Evolutionary conservation across 2,797 vertebrate genomes (phyloP).

Genomic region (Enteromius unitaeniatus): DNA sequence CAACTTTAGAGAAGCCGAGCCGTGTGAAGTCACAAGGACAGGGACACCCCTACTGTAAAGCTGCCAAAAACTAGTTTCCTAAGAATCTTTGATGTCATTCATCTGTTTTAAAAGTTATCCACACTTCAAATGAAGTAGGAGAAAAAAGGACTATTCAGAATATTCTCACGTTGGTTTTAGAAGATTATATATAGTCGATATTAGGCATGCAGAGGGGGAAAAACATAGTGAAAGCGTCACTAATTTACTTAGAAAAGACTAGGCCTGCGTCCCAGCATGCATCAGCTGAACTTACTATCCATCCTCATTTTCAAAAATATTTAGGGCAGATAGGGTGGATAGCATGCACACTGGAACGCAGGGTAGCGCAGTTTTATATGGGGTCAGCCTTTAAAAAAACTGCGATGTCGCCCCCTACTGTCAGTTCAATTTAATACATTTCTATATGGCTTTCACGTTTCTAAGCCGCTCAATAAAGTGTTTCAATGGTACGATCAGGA

Average conservation of each 20-base stretch:
- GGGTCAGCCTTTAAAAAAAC: not conserved
- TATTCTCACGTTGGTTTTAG: not conserved
- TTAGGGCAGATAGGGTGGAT: no score
- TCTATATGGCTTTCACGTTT: not conserved
- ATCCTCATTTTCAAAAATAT: no score
- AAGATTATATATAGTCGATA: no score
- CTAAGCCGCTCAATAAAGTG: not conserved
- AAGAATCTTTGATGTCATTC: not conserved
- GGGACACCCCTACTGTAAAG: constrained; percentile 22
- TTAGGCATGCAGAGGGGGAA: not conserved
- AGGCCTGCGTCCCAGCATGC: no score
- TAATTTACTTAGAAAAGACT: not conserved
- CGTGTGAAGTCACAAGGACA: not conserved
- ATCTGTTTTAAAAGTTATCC: not conserved
- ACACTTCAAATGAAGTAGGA: not conserved
- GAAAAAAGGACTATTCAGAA: not conserved
- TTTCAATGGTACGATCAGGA: not conserved
- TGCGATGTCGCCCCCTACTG: constrained; percentile 29
- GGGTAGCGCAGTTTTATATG: not conserved
- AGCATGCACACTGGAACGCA: no score
- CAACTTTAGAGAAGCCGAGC: constrained; percentile 25
- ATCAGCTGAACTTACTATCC: no score
- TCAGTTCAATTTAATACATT: not conserved
- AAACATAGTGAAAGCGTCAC: not conserved
- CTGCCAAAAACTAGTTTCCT: not conserved